Percentiles rank a stretch among this genome's conserved stretches.
Conservation (phyloP, 2,888 invertebrate genomes). For the Protodeltote pygarga region DNA sequence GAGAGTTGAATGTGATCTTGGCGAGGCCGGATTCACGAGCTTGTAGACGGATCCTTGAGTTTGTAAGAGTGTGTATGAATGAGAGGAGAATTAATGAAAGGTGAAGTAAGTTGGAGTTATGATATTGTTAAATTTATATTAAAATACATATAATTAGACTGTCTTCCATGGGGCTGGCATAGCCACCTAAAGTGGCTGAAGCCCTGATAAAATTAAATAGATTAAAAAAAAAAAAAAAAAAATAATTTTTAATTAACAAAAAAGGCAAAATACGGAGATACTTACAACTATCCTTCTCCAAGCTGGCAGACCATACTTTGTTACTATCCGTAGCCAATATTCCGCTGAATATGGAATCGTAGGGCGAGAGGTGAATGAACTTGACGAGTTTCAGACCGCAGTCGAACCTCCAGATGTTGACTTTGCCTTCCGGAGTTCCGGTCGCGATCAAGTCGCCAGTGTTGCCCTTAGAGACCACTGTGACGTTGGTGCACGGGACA, state of each 20-base stretch:
- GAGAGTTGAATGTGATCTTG: no score
- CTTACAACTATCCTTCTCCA: constrained; percentile 82
- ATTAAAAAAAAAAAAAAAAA: neutral
- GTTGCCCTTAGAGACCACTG: constrained; percentile 88
- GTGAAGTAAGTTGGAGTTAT: no score
- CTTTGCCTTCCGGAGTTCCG: constrained; percentile 87
- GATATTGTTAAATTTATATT: no score
- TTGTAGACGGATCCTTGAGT: no score
- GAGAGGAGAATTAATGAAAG: no score
- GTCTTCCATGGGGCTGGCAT: no score
- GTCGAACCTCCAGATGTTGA: constrained; percentile 94
- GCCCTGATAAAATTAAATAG: neutral
- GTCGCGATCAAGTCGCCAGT: constrained; percentile 87
- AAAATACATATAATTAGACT: no score
- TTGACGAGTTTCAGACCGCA: constrained; percentile 91
- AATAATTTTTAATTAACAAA: neutral
- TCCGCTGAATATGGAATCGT: constrained; percentile 83
- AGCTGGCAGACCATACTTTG: constrained; percentile 80
- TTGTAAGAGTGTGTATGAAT: no score
- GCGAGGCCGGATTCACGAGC: no score
- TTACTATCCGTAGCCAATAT: constrained; percentile 75
- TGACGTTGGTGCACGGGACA: constrained; percentile 83
- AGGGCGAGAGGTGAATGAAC: constrained; percentile 84
- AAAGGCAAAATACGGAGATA: constrained; percentile 28
- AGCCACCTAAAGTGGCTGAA: no score